Evolutionary conservation across 2,888 invertebrate genomes (phyloP).

Genomic region (Xestoiulus laeticollis): DNA sequence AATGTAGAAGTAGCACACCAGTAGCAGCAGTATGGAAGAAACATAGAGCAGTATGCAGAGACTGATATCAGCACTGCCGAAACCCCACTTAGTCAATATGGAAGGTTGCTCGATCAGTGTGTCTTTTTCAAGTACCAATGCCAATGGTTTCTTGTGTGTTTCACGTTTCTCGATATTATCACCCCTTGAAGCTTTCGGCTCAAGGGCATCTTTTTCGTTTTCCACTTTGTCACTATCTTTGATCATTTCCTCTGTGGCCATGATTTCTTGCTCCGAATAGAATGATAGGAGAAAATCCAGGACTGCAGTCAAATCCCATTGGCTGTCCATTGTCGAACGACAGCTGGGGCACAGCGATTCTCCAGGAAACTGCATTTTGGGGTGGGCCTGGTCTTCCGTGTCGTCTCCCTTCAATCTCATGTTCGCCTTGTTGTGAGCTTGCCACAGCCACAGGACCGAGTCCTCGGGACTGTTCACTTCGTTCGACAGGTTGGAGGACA

Average conservation of each 20-base stretch:
- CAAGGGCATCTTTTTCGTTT: background rate
- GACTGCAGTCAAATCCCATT: constrained; percentile 74
- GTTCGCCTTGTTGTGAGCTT: constrained; percentile 68
- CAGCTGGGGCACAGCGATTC: constrained; percentile 75
- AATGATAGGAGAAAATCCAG: constrained; percentile 71
- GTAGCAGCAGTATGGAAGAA: constrained; percentile 77
- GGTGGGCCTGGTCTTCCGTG: constrained; percentile 89
- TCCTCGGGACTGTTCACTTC: constrained; percentile 77
- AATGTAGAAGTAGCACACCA: constrained; percentile 80
- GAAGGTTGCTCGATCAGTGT: background rate
- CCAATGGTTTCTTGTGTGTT: background rate
- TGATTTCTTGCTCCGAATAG: constrained; percentile 64
- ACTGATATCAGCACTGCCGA: constrained; percentile 71
- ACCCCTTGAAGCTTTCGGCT: background rate
- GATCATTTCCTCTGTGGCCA: constrained; percentile 43
- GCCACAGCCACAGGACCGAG: constrained; percentile 70
- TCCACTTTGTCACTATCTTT: background rate
- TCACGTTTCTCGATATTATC: constrained; percentile 42
- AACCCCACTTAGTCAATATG: constrained; percentile 21
- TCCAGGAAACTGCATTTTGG: constrained; percentile 89
- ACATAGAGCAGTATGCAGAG: constrained; percentile 80
- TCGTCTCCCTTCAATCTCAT: constrained; percentile 82
- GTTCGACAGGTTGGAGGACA: constrained; percentile 78
- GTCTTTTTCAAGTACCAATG: background rate
- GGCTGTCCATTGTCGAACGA: constrained; percentile 65